Conservation (phyloP, 2,888 invertebrate genomes). For the Platynereis dumerilii region DNA sequence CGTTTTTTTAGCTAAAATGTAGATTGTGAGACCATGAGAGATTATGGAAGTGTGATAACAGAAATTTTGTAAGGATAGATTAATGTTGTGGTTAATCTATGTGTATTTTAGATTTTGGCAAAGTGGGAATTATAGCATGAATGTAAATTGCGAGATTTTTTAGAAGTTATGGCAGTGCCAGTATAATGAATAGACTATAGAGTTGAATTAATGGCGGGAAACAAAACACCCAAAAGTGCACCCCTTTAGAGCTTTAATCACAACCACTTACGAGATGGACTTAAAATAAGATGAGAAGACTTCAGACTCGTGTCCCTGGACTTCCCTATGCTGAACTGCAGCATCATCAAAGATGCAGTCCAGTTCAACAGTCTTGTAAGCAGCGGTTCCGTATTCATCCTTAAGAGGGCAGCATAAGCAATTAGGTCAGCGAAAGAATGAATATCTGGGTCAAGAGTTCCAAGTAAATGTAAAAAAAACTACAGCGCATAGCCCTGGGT, state of each 20-base stretch:
- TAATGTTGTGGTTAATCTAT: no score
- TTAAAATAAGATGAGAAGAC: slow-evolving; percentile 58
- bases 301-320: slow-evolving; percentile 57
- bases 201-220: no score
- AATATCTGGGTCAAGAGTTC: background rate
- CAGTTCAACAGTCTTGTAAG: slow-evolving; percentile 63
- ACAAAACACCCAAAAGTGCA: no score
- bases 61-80: no score
- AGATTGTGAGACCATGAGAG: no score
- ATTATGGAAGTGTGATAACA: no score
- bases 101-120: no score
- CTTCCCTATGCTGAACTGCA: slow-evolving; percentile 60
- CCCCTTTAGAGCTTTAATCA: background rate
- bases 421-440: background rate
- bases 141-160: no score
- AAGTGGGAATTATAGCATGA: no score
- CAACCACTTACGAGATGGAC: slow-evolving; percentile 29
- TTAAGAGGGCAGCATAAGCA: background rate
- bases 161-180: no score
- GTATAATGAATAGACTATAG: no score
- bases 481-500: background rate
- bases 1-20: no score
- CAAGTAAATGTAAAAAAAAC: background rate
- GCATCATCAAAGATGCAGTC: slow-evolving; percentile 59
- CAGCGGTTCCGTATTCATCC: slow-evolving; percentile 63